phyloP scores from a whole-genome alignment of 2,113 vertebrate genomes.

The Myiagra hebetior region DNA sequence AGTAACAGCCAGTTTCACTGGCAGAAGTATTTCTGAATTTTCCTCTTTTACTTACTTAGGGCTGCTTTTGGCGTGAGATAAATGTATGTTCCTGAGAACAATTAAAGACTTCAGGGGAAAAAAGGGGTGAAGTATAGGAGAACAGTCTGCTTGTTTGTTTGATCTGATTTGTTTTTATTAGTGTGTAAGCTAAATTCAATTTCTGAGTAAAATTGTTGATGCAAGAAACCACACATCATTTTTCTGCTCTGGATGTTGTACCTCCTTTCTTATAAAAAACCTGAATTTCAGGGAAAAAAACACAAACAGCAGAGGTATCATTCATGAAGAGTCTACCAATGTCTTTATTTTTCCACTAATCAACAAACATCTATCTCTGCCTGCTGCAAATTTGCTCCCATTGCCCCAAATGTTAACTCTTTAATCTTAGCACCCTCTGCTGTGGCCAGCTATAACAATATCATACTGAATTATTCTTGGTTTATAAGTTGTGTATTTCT shows the following conservation, averaged over 20 bases:
- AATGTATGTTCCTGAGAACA: not conserved
- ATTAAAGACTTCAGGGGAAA: not conserved
- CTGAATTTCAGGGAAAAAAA: not conserved
- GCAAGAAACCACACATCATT: not conserved
- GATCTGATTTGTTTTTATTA: not conserved
- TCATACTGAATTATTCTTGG: not conserved
- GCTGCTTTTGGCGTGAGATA: not conserved
- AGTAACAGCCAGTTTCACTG: not conserved
- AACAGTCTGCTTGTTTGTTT: not conserved
- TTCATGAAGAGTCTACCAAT: not conserved
- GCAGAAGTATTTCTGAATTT: slow-evolving; percentile 11
- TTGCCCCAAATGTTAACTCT: not conserved
- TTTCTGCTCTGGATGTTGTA: not conserved
- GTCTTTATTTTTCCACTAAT: not conserved
- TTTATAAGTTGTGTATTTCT: not conserved
- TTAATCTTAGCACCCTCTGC: slow-evolving; percentile 57
- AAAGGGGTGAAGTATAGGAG: not conserved
- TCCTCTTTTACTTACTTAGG: not conserved
- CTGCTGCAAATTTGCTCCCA: not conserved
- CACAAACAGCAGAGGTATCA: not conserved
- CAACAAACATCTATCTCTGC: not conserved
- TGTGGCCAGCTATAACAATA: slow-evolving; percentile 34
- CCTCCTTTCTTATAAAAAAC: not conserved
- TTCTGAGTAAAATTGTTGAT: not conserved
- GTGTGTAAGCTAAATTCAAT: not conserved